Evolutionary conservation across 1,140 invertebrate species (phyloP), one percentile per base, ranked within the genome.

Genomic region (Drosophila littoralis): DNA sequence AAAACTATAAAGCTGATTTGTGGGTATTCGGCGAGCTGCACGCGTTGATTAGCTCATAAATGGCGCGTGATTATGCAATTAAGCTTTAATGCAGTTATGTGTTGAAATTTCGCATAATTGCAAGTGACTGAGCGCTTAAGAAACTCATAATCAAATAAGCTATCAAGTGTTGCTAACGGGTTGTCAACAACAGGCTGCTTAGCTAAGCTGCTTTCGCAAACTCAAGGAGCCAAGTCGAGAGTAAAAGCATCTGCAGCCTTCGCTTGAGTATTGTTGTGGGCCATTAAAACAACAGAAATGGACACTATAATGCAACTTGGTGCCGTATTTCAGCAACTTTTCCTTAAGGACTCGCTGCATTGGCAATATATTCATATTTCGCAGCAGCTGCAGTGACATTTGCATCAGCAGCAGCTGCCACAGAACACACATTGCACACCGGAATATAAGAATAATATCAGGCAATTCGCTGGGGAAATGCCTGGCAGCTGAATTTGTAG

Each of bases 301-400:
- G 71, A 61, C 57, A 69, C 57, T 42, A 36, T 59, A 67, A 73
- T 73, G 64, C 65, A 74, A 28, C 35, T n/a, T 43, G 71, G 10
- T 22, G 71, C 12, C 7, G n/a, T 22, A 38, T 61, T 48, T 46
- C 33, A 51, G 35, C 22, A 50, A 42, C 15, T 42, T 60, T 42
- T 33, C 32, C 28, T 10, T 33, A 17, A 15, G 32, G n/a, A 38
- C 79, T 70, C 32, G 22, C 59, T 63, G 67, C 48, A 52, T 40
- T 78, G 36, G 60, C 72, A 73, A 86, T 85, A 78, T 86, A 85
- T 85, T 86, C 82, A 86, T 81, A 85, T 84, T 84, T 76, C 17
- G 35, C 45, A 61, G 15, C 69, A 74, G 74, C 65, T 67, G 64
- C 72, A 68, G 36, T 38, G 36, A 58, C 38, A 57, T 75, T 79